These are phyloP conservation scores for Liasis olivaceus DNA, from an alignment of 2,797 vertebrate species.

Conservation along the genomic window DNA sequence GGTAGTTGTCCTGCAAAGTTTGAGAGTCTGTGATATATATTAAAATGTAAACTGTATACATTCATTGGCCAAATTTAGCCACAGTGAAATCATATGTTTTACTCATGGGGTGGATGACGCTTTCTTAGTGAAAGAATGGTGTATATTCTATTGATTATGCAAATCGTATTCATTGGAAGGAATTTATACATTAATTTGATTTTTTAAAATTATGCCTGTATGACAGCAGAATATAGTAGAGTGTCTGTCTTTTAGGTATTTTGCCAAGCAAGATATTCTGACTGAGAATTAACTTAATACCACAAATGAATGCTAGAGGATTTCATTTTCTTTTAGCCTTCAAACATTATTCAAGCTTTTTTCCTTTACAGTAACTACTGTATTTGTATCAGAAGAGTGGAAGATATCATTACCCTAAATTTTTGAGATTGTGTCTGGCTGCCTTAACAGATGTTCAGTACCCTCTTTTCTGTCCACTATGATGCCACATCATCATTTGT, in stretches of 20 bases:
- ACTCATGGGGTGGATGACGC: background rate
- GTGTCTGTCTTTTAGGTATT: background rate
- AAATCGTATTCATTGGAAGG: background rate
- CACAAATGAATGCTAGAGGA: background rate
- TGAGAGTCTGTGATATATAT: background rate
- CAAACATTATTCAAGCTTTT: background rate
- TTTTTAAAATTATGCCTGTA: background rate
- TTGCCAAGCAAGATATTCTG: background rate
- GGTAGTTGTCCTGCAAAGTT: too few relatives aligned
- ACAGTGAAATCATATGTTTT: background rate
- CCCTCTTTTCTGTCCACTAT: background rate
- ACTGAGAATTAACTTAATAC: background rate
- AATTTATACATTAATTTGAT: background rate
- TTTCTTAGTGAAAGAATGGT: background rate
- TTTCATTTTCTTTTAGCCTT: background rate
- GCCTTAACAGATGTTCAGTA: background rate
- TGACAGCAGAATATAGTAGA: background rate
- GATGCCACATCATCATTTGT: constrained; percentile 75
- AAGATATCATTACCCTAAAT: background rate
- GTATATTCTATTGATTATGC: background rate
- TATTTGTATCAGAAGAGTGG: background rate
- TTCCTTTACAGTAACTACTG: background rate
- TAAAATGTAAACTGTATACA: background rate
- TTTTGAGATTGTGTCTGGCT: background rate
- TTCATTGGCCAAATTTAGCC: background rate